Evolutionary conservation across 2,888 invertebrate species (phyloP), one percentile per base, ranked within the genome.

Genomic region (Amphipoea oculea): DNA sequence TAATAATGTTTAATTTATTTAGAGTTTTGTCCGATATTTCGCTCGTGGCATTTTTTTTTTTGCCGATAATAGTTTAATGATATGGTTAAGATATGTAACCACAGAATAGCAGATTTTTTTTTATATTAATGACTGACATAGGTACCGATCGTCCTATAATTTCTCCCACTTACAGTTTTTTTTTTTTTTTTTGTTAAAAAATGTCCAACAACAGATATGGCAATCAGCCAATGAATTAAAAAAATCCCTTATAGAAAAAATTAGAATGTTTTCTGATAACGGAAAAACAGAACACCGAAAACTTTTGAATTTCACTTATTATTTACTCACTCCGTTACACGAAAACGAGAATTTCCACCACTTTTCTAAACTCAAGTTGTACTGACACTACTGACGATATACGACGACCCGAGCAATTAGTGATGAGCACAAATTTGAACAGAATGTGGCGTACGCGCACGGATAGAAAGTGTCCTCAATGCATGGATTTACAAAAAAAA

Each of bases 41-140:
- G 76, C 83, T 87, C 86, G 89, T 85, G 87, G 87, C 73, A 73
- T 54, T 79, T 80, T 84, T 80, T 84, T 71, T n/a, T n/a, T 42
- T 23, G 2, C 68, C 11, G 5, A n/a, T 81, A 87, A 89, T 79
- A 51, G 73, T 77, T 71, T 82, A 83, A 85, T 85, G 40, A 74
- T 78, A 82, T 72, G 63, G 12, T 29, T 68, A 51, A 23, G n/a
- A 67, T 63, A 57, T 70, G 20, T 73, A 36, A 72, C 68, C 60
- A 4, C 14, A 29, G 29, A 62, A 70, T 23, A 9, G 17, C 48
- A 48, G 51, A 14, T 20, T 51, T 57, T 70, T 66, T 79, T 66
- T 45, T 1, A 45, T 54, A 36, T 11, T 29, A 36, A 54, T 51
- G 51, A 11, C n/a, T 51, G 69, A 54, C 23, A 51, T 6, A 45